Base-by-base conservation (phyloP, 2,797 vertebrate genomes). In the Karalla daura region DNA sequence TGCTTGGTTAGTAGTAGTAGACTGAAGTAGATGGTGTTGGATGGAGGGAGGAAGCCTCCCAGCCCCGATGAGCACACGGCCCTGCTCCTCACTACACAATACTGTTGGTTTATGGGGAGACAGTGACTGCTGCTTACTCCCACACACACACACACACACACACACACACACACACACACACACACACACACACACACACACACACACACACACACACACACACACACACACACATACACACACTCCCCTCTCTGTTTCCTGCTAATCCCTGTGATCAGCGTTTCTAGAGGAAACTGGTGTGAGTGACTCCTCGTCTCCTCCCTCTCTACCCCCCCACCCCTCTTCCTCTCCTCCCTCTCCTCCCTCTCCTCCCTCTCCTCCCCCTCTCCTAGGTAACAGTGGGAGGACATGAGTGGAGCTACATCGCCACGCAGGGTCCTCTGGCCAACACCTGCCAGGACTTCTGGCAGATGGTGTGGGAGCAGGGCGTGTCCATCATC, bases 391-490 rank as follows among this genome's bases (percentile, higher is more conserved):
- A 99, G 98, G 76, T 98, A 46, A 95, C 93, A 25, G 93, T 98
- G 13, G 90, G 94, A 1, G 95, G 96, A 36, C 93, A 95, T 23
- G 97, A 98, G 72, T 98, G 98, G 98, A 97, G 94, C 90, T 99
- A 99, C 76, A 97, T 99, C 36, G 96, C 97, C 61, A 94, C 97
- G 0, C 98, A 99, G 88, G 98, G 96, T 33, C 98, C 98, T 3
- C 83, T 98, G 72, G 91, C 95, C 12, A 95, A 93, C 63, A 99
- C 98, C 0, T 99, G 97, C 78, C 95, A 94, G 79, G 98, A 99
- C 83, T 99, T 99, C 89, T 99, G 98, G 98, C 98, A 99, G 91
- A 98, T 99, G 98, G 95, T 99, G 59, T 99, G 98, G 98, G 98
- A 99, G 55, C 97, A 99, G 90, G 94, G 96, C 0, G 92, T 99